phyloP scores from a whole-genome alignment of 37 sponge, comb jelly and placozoan genomes.

The Halisarca cf. caerulea region DNA sequence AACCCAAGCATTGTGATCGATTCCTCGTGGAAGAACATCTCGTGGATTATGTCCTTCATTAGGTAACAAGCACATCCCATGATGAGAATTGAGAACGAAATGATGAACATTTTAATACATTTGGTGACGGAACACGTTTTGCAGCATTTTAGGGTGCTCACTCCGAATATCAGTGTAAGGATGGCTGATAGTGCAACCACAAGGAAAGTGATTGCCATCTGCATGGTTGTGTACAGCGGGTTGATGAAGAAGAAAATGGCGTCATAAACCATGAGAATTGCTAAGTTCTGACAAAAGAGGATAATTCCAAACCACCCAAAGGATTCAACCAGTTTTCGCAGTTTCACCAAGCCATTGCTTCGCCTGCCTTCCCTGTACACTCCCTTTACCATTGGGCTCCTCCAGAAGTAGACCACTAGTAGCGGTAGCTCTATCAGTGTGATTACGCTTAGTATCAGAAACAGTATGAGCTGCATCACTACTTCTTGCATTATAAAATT shows the following conservation, averaged over 20 bases:
- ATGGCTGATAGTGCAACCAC: neutral
- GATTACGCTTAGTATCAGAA: neutral
- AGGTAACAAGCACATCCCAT: neutral
- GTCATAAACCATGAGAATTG: neutral
- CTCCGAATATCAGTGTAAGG: neutral
- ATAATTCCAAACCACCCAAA: conserved; percentile 14
- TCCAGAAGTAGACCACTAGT: neutral
- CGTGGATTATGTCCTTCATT: neutral
- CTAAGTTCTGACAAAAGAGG: neutral
- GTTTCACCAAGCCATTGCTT: neutral
- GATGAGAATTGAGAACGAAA: neutral
- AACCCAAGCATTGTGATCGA: neutral
- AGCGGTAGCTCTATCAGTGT: neutral
- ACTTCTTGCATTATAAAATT: neutral
- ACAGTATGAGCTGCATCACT: neutral
- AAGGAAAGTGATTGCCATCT: neutral
- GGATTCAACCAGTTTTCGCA: neutral
- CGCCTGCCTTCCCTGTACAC: neutral
- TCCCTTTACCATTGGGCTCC: neutral
- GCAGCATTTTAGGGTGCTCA: neutral
- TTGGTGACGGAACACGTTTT: neutral
- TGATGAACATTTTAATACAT: neutral
- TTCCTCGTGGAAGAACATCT: neutral
- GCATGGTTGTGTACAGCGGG: neutral
- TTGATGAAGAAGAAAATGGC: conserved; percentile 7